Evolutionary conservation across 2,888 invertebrate genomes (phyloP), one percentile per base, ranked within the genome.

Genomic region (Bellardia pandia): DNA sequence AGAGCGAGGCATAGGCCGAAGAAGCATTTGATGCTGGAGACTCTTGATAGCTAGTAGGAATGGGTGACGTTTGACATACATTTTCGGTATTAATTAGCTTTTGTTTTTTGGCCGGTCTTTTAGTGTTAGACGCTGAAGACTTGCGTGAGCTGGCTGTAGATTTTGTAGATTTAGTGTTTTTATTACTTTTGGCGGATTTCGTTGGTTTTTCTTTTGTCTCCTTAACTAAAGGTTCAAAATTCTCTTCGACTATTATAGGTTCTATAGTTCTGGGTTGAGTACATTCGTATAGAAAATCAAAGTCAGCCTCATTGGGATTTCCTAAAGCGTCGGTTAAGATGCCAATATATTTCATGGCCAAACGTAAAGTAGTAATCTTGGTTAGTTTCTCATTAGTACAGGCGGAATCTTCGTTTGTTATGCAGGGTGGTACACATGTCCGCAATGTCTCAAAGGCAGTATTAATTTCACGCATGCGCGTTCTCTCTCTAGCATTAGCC

Each of bases 381-480:
- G 98, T 98, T 88, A 97, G 94, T 93, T 97, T 97, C 92, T 97
- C 97, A 92, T 96, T 96, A 58, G 96, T 94, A 91, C 95, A 90
- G 48, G 85, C 90, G n/a, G 92, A 86, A 85, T 92, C 92, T 64
- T 93, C 92, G 58, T 85, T 89, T 6, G 91, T 91, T 23, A 94
- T 91, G 1, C 93, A 90, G 66, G 91, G 91, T 8, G 98, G 98
- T 13, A 98, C 96, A 37, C 96, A 97, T 16, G 95, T 95, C 37
- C 97, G 95, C 9, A 98, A 94, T 2, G 96, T 95, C 92, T 98
- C 98, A 93, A 98, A 98, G 1, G 98, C 98, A 86, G 96, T 95
- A 94, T 98, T 98, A 90, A 98, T 98, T 92, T 98, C 98, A 71
- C 97, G 95, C 98, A 98, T 98, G 80, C 98, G 95, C 89, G 96